Percentiles rank a stretch among this genome's conserved stretches.
Evolutionary conservation across 2,797 vertebrate species (phyloP).

Genomic region (Bufotes viridis): DNA sequence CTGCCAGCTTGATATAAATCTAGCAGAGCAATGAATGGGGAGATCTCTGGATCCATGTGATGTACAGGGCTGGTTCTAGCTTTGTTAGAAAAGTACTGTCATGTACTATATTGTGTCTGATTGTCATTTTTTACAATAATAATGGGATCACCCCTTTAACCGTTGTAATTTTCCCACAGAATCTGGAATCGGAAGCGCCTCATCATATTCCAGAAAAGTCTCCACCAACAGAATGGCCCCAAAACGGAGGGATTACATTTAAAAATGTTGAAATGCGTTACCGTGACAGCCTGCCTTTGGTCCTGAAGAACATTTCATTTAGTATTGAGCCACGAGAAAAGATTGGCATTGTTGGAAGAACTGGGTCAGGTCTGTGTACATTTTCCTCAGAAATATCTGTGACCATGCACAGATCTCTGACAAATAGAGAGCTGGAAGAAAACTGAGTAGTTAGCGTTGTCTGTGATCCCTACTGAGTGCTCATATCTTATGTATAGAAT

Average conservation of each 20-base stretch:
- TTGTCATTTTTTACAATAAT: too few species aligned
- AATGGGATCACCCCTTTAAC: background rate
- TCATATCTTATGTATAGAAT: background rate
- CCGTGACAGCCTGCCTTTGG: constrained; percentile 76
- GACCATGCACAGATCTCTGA: background rate
- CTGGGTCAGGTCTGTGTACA: constrained; percentile 79
- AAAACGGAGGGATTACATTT: constrained; percentile 79
- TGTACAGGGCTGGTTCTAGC: too few species aligned
- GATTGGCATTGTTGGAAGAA: constrained; percentile 85
- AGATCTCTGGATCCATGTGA: too few species aligned
- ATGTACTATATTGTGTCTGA: too few species aligned
- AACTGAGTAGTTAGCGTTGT: background rate
- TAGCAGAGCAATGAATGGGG: too few species aligned
- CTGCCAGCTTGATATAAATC: too few species aligned
- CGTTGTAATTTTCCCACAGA: constrained; percentile 65
- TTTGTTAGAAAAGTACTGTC: too few species aligned
- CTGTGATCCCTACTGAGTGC: background rate
- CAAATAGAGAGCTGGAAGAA: background rate
- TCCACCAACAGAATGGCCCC: constrained; percentile 78
- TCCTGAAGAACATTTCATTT: constrained; percentile 81
- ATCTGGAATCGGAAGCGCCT: constrained; percentile 78
- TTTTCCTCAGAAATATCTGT: background rate
- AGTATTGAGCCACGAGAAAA: constrained; percentile 78
- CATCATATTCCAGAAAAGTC: constrained; percentile 61
- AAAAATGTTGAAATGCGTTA: constrained; percentile 83